Conservation (phyloP, 2,888 invertebrate species). For the Erpobdella octoculata region DNA sequence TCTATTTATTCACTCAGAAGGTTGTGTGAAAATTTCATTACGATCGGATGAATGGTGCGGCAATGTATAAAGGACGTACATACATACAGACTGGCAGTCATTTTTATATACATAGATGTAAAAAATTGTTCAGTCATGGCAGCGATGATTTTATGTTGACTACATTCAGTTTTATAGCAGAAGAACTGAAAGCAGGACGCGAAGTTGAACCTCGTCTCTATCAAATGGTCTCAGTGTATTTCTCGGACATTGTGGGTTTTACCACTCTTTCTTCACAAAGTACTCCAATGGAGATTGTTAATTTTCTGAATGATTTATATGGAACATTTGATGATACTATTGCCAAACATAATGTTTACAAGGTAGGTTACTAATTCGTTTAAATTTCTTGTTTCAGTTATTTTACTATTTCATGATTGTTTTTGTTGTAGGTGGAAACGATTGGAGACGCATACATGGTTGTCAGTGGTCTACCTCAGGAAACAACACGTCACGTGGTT, state of each 20-base stretch:
- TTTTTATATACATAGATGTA: too few relatives aligned
- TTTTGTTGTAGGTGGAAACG: constrained; percentile 37
- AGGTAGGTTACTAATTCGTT: too few relatives aligned
- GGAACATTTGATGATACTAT: constrained; percentile 44
- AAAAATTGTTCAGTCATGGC: too few relatives aligned
- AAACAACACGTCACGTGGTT: constrained; percentile 34
- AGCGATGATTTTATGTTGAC: too few relatives aligned
- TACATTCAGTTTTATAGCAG: constrained; percentile 24
- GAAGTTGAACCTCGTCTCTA: constrained; percentile 36
- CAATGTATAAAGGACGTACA: too few relatives aligned
- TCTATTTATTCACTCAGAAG: too few relatives aligned
- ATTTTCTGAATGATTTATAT: constrained; percentile 46
- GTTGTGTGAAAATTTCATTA: too few relatives aligned
- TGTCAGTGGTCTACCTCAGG: constrained; percentile 57
- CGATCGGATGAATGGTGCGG: too few relatives aligned
- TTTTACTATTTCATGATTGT: too few relatives aligned
- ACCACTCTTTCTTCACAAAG: constrained; percentile 43
- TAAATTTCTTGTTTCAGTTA: background rate
- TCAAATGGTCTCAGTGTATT: constrained; percentile 46
- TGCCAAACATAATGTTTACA: constrained; percentile 44
- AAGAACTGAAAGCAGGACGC: constrained; percentile 28
- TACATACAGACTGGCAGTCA: too few relatives aligned
- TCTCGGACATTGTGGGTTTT: constrained; percentile 46
- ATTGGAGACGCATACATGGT: constrained; percentile 39
- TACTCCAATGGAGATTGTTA: constrained; percentile 45